Base-by-base conservation (phyloP, 1,140 invertebrate genomes). In the Calosoma granatense region DNA sequence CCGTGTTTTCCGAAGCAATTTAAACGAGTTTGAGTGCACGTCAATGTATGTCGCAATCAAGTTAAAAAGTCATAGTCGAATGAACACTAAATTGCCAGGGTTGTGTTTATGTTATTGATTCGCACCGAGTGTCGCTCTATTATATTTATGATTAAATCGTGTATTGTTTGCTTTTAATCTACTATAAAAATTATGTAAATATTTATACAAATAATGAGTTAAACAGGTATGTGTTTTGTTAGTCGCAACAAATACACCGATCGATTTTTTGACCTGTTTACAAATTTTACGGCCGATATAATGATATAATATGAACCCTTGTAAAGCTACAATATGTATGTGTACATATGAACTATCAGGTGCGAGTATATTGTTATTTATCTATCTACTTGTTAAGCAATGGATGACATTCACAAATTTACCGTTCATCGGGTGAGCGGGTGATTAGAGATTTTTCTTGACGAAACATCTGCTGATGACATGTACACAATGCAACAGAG, bases 81-180 rank as follows among this genome's bases (percentile, higher is more conserved):
- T 47, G 26, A 30, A 30, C n/a, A 30, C 26, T 6, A 6, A 30
- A 30, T 30, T 30, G 26, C 26, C 26, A 30, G 4, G 14, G 6
- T 30, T 30, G 4, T 30, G 26, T 30, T 30, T 30, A 14, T 30
- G 4, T 14, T 6, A 30, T 30, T 30, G 26, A 30, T 30, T 30
- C 26, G 26, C 26, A 30, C 26, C 14, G 26, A 30, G 14, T 30
- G 17, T 17, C 17, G 41, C 17, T 47, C 17, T 47, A 47, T 47
- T 12, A 47, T 47, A 47, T 47, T 47, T 47, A 47, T 47, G 41
- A 47, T 47, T 47, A 47, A 47, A 47, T 47, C 41, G 6, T 17
- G 41, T 3, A 4, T 47, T 47, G 41, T 47, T 47, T 47, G 41
- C 15, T 47, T 47, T 47, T 47, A 47, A 47, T 47, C 41, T 47